phyloP scores from a whole-genome alignment of 2,113 vertebrate genomes.

The Perccottus glenii region DNA sequence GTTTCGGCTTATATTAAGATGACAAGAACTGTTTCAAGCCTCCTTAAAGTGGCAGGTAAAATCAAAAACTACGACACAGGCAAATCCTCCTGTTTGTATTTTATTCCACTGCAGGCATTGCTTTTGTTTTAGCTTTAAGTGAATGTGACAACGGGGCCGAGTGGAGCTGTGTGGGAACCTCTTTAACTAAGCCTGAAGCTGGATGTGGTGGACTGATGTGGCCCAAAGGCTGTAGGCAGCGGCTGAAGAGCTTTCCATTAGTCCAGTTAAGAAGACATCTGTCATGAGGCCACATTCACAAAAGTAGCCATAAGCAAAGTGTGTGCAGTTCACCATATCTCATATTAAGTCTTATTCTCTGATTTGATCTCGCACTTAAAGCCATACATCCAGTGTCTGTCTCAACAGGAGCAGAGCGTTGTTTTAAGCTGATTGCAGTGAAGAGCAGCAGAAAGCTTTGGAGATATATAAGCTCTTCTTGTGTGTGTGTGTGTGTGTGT shows the following conservation, averaged over 20 bases:
- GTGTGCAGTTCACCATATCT: slow-evolving; percentile 32
- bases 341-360: slow-evolving; percentile 11
- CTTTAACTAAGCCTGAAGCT: slow-evolving; percentile 43
- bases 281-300: slow-evolving; percentile 47
- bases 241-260: slow-evolving; percentile 69
- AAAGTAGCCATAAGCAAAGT: slow-evolving; percentile 43
- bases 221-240: slow-evolving; percentile 35
- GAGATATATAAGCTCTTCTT: slow-evolving; percentile 59
- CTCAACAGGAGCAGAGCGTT: neutral
- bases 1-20: slow-evolving; percentile 22
- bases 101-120: slow-evolving; percentile 24
- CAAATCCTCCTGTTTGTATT: slow-evolving; percentile 1
- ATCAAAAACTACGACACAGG: neutral
- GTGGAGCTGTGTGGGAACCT: neutral
- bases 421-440: slow-evolving; percentile 70
- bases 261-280: slow-evolving; percentile 72
- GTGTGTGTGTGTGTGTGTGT: slow-evolving; percentile 22
- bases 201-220: slow-evolving; percentile 20
- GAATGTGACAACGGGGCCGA: slow-evolving; percentile 29
- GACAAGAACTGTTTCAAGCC: neutral
- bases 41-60: slow-evolving; percentile 14
- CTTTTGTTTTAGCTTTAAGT: slow-evolving; percentile 14
- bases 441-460: slow-evolving; percentile 65
- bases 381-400: slow-evolving; percentile 6
- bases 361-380: slow-evolving; percentile 3